Base-by-base conservation (phyloP, 2,113 vertebrate genomes). In the Ceyx melanurus region DNA sequence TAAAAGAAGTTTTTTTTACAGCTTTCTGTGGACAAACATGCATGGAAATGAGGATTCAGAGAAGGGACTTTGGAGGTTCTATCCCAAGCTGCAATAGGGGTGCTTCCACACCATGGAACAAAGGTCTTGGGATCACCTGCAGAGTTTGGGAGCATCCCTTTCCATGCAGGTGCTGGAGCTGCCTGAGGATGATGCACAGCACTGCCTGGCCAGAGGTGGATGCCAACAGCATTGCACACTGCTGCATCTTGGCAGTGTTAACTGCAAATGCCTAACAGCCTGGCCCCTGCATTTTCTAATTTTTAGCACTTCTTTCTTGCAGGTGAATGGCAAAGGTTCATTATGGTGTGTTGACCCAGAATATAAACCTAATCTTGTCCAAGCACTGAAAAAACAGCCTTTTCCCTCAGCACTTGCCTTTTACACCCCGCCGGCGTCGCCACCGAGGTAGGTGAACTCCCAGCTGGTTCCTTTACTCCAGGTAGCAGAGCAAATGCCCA, bases 271-370 rank as follows among this genome's bases (percentile, higher is more conserved):
- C 17, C 51, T 50, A 40, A 40, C 18, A 54, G 31, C 31, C 58
- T 76, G 42, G 13, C 18, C 22, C 26, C 21, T 70, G 71, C 31
- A 16, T 58, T 54, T 58, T 91, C 74, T 97, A 37, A 96, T 86
- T 84, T 88, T 71, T 75, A 26, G 5, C 92, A 6, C 13, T 82
- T 68, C 81, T 97, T 89, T 82, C 43, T 95, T 97, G 74, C 97
- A 99, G 99, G 98, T 99, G 94, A 99, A 99, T 93, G 99, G 99
- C 76, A 99, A 99, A 98, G 99, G 99, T 94, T 99, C 99, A 4
- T 97, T 99, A 72, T 99, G 99, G 99, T 99, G 99, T 7, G 99
- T 99, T 83, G 99, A 99, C 97, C 99, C 99, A 5, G 99, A 99
- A 96, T 99, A 99, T 50, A 99, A 99, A 92, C 99, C 99, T 80